These are phyloP conservation scores for Drosophila lacicola DNA, from an alignment of 2,888 invertebrate genomes.

Conservation along the genomic window DNA sequence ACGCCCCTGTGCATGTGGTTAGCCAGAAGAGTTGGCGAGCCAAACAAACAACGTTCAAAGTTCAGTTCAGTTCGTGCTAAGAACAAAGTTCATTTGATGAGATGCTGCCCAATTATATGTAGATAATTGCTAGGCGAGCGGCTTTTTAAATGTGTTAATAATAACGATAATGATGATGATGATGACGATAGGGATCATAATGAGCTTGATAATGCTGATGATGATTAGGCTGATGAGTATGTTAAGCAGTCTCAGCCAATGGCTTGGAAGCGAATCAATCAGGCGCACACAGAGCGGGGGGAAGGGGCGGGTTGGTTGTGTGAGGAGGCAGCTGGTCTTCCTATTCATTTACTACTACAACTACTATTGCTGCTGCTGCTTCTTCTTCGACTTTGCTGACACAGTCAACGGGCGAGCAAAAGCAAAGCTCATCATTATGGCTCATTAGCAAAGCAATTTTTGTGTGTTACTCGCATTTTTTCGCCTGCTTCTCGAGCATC, in stretches of 20 bases:
- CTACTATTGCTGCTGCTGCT: not conserved
- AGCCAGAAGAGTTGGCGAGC: not conserved
- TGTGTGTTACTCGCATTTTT: slow-evolving; percentile 48
- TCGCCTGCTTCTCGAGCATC: not conserved
- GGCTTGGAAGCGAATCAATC: slow-evolving; percentile 73
- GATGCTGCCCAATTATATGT: slow-evolving; percentile 66
- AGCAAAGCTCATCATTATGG: slow-evolving; percentile 79
- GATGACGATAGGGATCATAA: slow-evolving; percentile 11
- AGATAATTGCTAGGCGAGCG: slow-evolving; percentile 71
- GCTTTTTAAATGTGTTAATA: slow-evolving; percentile 70
- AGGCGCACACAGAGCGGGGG: slow-evolving; percentile 46
- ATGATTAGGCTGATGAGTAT: slow-evolving; percentile 42
- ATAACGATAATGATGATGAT: slow-evolving; percentile 12
- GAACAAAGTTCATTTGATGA: slow-evolving; percentile 43
- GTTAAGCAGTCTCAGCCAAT: slow-evolving; percentile 52
- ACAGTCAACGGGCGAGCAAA: slow-evolving; percentile 31
- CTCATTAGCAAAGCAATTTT: slow-evolving; percentile 81
- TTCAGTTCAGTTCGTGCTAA: slow-evolving; percentile 13
- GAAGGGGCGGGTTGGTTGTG: not conserved
- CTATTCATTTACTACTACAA: slow-evolving; percentile 7
- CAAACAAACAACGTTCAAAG: slow-evolving; percentile 29
- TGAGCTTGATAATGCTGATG: slow-evolving; percentile 1
- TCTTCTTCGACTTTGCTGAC: slow-evolving; percentile 25
- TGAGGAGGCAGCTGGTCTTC: not conserved
- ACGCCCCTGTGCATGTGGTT: slow-evolving; percentile 4